phyloP scores from a whole-genome alignment of 1,140 invertebrate species.

The Pachypsylla venusta region DNA sequence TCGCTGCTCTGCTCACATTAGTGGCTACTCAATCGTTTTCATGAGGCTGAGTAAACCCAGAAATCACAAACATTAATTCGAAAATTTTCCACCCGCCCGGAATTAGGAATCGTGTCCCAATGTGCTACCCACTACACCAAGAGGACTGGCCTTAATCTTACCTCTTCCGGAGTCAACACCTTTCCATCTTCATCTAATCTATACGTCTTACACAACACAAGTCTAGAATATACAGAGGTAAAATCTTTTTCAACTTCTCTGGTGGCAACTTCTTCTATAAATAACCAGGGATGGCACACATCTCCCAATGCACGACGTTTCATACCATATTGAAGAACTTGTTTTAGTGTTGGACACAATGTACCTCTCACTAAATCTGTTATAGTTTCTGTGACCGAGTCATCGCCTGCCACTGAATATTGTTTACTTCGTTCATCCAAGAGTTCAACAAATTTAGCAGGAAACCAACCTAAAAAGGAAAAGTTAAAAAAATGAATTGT shows the following conservation, averaged over 20 bases:
- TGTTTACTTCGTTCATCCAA: conserved; percentile 93
- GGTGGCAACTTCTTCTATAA: conserved; percentile 92
- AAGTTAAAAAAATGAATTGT: too few relatives aligned
- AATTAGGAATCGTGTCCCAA: too few relatives aligned
- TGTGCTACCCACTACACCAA: too few relatives aligned
- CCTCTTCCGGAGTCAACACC: conserved; percentile 95
- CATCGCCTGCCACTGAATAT: conserved; percentile 93
- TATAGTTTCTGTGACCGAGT: conserved; percentile 87
- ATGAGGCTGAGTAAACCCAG: too few relatives aligned
- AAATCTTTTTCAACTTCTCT: conserved; percentile 96
- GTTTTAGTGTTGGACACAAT: conserved; percentile 84
- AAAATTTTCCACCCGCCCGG: too few relatives aligned
- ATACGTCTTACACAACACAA: conserved; percentile 97
- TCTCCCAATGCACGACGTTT: conserved; percentile 61
- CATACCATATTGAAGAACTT: conserved; percentile 92
- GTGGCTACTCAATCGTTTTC: too few relatives aligned
- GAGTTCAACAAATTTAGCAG: conserved; percentile 93
- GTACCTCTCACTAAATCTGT: conserved; percentile 91
- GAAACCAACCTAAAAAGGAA: conserved; percentile 75
- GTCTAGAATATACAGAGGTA: conserved; percentile 90
- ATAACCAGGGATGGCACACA: conserved; percentile 95
- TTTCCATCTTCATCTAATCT: conserved; percentile 97
- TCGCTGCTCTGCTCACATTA: too few relatives aligned
- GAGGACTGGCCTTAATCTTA: too few relatives aligned
- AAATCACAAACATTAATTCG: too few relatives aligned